Evolutionary conservation across 2,113 vertebrate species (phyloP), one percentile per base, ranked within the genome.

Genomic region (Potamarius usumacintae): DNA sequence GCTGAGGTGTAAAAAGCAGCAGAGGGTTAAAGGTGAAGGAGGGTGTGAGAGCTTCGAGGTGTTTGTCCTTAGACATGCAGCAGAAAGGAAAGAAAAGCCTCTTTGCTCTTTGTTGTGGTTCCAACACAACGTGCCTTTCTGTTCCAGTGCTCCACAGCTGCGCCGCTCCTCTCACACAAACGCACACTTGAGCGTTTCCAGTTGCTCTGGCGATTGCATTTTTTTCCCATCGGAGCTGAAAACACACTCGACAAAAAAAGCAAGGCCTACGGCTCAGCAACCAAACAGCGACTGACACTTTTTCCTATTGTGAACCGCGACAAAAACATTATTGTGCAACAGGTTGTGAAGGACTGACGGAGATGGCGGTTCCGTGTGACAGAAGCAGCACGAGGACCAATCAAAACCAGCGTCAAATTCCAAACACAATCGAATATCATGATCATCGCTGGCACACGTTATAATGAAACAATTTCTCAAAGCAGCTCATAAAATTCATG

Each of bases 261-360:
- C 79, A 34, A 55, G 42, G 82, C 58, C 84, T 89, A 90, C 87
- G 86, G 52, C 87, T 71, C 78, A 94, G 97, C 95, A 96, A 97
- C 27, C 1, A 1, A 87, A 96, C 96, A 94, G 93, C 93, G 94
- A 94, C 95, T 42, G 34, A 10, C n/a, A 15, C 67, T 86, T 77
- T 87, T 89, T 95, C 95, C 96, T 92, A 94, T 92, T 92, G 94
- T 92, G 87, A 93, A 22, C 72, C 2, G 20, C 1, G 42, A 50
- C 42, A 25, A 76, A 50, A 50, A 76, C 72, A 20, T 74, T 74
- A 20, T 48, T 22, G 71, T 20, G 42, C 25, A 5, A 30, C 25
- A 53, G 25, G 12, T 63, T 12, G 55, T 20, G 27, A 60, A 60
- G 55, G 53, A 58, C 57, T 17, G n/a, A 55, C 1, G 9, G 48